Conservation (phyloP, 1,140 invertebrate genomes). For the Trichoplusia ni region DNA sequence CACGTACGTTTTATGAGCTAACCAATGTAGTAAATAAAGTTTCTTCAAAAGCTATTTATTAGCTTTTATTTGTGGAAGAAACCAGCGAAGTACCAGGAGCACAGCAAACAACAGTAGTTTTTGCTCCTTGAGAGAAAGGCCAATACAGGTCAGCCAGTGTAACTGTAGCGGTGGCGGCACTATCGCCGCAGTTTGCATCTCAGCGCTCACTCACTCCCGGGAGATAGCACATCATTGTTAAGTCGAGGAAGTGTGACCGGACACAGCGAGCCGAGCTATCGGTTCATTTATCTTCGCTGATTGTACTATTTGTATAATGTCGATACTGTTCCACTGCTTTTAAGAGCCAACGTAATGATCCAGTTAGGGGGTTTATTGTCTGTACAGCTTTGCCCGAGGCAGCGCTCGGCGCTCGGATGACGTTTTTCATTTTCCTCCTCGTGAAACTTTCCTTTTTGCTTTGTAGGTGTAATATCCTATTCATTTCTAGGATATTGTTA, state of each 20-base stretch:
- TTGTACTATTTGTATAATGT: constrained; percentile 3
- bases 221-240: constrained; percentile 7
- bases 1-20: no score
- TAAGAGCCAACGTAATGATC: not conserved
- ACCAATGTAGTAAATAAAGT: no score
- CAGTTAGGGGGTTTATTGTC: not conserved
- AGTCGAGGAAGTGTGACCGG: constrained; percentile 9
- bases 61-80: no score
- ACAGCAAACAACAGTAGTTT: no score
- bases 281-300: constrained; percentile 8
- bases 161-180: not conserved
- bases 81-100: no score
- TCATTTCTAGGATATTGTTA: no score
- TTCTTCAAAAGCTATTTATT: no score
- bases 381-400: no score
- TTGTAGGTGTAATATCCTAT: no score
- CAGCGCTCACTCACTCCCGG: not conserved
- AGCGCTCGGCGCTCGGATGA: no score
- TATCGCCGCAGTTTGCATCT: not conserved
- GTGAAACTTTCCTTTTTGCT: no score
- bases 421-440: no score
- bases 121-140: not conserved
- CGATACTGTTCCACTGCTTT: not conserved
- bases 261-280: constrained; percentile 5
- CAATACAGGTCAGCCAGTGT: not conserved